A percentile compares a stretch with the other conserved stretches of the same genome.
Conservation (phyloP, 2,888 invertebrate genomes). For the Ceriagrion tenellum region DNA sequence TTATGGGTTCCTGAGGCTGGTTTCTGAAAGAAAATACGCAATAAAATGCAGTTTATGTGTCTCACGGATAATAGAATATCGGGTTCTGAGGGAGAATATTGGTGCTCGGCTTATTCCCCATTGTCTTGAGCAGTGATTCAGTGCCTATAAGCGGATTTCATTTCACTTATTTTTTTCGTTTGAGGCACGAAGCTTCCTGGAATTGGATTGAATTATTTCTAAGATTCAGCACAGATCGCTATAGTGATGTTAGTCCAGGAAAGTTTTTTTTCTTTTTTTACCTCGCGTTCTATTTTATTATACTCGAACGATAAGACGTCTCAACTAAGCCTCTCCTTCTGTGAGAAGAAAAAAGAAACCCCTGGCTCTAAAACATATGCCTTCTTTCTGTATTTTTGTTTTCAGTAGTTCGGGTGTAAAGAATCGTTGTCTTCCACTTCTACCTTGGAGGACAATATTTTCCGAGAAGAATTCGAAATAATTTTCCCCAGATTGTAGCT, state of each 20-base stretch:
- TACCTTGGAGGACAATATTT: too few species aligned
- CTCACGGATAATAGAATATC: neutral
- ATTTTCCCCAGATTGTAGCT: too few species aligned
- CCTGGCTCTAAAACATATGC: too few species aligned
- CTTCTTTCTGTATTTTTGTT: too few species aligned
- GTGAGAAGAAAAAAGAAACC: too few species aligned
- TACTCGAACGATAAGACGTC: too few species aligned
- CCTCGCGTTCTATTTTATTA: too few species aligned
- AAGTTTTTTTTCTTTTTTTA: neutral
- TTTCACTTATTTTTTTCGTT: neutral
- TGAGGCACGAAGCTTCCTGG: neutral
- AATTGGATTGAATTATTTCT: conserved; percentile 4
- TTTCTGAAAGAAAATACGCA: neutral
- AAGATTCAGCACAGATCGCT: neutral
- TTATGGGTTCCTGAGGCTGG: too few species aligned
- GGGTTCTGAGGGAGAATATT: neutral
- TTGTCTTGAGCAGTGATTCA: neutral
- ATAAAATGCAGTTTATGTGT: neutral
- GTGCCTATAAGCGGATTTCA: neutral
- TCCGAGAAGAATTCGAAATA: too few species aligned
- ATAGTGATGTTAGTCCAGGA: neutral
- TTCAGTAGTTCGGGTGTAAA: too few species aligned
- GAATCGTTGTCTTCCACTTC: too few species aligned
- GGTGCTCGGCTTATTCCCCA: neutral
- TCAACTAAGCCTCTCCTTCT: too few species aligned